Conservation (phyloP, 2,888 invertebrate species). For the Dryobota labecula region DNA sequence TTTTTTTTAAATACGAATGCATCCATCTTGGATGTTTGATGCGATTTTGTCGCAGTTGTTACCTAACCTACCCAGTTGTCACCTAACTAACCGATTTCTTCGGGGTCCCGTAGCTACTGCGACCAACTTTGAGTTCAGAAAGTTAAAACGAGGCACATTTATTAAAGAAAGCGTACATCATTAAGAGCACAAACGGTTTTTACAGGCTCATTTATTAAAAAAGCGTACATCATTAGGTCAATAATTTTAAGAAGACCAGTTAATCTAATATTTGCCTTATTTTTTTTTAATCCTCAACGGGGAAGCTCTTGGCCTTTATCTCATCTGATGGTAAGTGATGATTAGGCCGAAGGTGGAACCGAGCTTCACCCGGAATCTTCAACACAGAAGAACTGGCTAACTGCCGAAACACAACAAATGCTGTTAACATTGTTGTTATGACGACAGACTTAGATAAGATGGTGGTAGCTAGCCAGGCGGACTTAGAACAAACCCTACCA, state of each 20-base stretch:
- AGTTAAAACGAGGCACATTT: not conserved
- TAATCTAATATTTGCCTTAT: not conserved
- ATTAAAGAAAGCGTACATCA: not conserved
- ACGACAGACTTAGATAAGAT: too few species aligned
- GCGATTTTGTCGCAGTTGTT: not conserved
- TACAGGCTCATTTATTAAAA: not conserved
- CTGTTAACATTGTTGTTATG: too few species aligned
- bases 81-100: not conserved
- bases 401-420: too few species aligned
- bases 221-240: not conserved
- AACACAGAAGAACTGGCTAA: too few species aligned
- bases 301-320: too few species aligned
- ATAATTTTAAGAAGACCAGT: not conserved
- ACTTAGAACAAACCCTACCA: too few species aligned
- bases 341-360: too few species aligned
- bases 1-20: not conserved
- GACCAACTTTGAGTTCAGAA: not conserved
- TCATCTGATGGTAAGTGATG: too few species aligned
- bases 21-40: not conserved
- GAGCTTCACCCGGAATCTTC: too few species aligned
- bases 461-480: too few species aligned
- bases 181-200: not conserved
- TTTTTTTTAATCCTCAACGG: too few species aligned
- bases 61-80: not conserved
- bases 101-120: too few species aligned